Base-by-base conservation (phyloP, 2,888 invertebrate species). In the Phyto melanocephala region DNA sequence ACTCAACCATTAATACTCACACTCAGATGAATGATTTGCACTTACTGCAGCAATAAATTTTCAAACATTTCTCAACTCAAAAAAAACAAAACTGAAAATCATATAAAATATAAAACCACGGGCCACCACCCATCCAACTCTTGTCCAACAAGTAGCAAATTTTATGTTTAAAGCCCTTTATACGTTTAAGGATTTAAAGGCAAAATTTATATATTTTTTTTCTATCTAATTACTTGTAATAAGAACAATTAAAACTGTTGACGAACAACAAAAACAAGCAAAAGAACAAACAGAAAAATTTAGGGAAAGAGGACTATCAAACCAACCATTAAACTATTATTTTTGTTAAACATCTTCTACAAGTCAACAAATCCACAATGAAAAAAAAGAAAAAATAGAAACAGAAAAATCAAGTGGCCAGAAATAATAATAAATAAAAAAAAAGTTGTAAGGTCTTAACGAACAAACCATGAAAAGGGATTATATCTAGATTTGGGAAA, bases 31-130 rank as follows among this genome's bases (percentile, higher is more conserved):
- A 68, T 74, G 67, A 52, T 68, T 80, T 62, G 60, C 52, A 74
- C 79, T 74, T 68, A 68, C 72, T 68, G 72, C 72, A 68, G 79
- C 68, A 80, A 74, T 80, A 74, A 80, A 68, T 74, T 68, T 60
- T 67, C 17, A 67, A 58, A 28, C 13, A 37, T 47, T 24, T 28
- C 24, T 71, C 28, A 68, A 68, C 40, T 42, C 11, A 72, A 52
- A 50, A 70, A 33, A 63, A 47, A 63, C 1, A 47, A n/a, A 8
- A 1, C 7, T 20, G 1, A 45, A 33, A 54, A 54, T 28, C 8
- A 28, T 54, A 54, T 7, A n/a, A 13, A 15, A 45, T 15, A 5
- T 15, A n/a, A n/a, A n/a, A n/a, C n/a, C n/a, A n/a, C n/a, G n/a
- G n/a, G n/a, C n/a, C n/a, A n/a, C n/a, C n/a, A n/a, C n/a, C 17